A percentile compares a stretch with the other conserved stretches of the same genome.
phyloP scores from a whole-genome alignment of 2,888 invertebrate genomes.

The Eristalis intricaria region DNA sequence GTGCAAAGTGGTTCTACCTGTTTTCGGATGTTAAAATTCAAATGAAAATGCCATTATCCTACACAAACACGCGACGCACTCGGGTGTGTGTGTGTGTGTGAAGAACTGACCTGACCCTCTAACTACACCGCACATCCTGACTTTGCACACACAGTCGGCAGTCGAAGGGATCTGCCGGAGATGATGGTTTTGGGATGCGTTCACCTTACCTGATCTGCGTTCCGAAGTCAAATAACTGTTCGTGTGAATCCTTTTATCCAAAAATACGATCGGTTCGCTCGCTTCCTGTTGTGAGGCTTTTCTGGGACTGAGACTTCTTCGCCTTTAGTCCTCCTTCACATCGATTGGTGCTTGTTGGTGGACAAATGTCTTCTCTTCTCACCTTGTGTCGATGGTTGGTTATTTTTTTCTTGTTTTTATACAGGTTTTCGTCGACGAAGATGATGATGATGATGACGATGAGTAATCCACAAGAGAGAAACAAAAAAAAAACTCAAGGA shows the following conservation, averaged over 20 bases:
- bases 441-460: constrained; percentile 46
- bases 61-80: background rate
- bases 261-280: background rate
- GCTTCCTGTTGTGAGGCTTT: background rate
- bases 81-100: constrained; percentile 11
- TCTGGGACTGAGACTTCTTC: background rate
- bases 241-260: background rate
- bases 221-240: background rate
- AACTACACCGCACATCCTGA: constrained; percentile 43
- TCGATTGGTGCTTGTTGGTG: constrained; percentile 11
- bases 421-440: constrained; percentile 53
- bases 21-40: constrained; percentile 50
- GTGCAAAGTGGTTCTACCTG: constrained; percentile 58
- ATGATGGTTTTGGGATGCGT: no score
- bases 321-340: background rate
- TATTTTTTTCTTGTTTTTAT: constrained; percentile 3
- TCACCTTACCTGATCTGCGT: constrained; percentile 50
- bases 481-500: constrained; percentile 21
- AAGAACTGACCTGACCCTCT: constrained; percentile 70
- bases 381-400: constrained; percentile 28
- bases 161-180: background rate
- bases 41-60: constrained; percentile 51
- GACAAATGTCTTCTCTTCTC: constrained; percentile 4
- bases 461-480: constrained; percentile 61
- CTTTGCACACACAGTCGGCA: background rate